Percentiles rank a stretch among this genome's conserved stretches.
phyloP scores from a whole-genome alignment of 2,888 invertebrate genomes.

The Petrophora chlorosata region DNA sequence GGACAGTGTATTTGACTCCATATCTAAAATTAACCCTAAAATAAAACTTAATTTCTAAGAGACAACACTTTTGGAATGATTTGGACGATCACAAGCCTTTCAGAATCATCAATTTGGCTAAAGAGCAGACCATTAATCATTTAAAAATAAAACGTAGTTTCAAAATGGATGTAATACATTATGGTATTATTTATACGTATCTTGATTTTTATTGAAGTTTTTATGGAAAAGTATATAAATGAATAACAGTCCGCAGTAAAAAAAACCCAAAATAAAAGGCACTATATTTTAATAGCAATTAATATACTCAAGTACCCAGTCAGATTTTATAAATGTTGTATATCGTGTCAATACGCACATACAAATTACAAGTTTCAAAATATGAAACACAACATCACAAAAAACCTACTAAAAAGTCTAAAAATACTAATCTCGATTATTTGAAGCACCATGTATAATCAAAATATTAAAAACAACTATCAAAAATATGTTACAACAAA shows the following conservation, averaged over 20 bases:
- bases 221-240: neutral
- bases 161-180: neutral
- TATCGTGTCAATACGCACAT: constrained; percentile 8
- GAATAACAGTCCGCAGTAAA: constrained; percentile 3
- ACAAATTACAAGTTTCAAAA: neutral
- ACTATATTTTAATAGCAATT: constrained; percentile 1
- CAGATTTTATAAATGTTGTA: neutral
- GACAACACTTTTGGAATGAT: constrained; percentile 73
- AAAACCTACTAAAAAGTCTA: constrained; percentile 25
- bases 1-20: constrained; percentile 7
- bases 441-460: constrained; percentile 44
- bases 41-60: constrained; percentile 45
- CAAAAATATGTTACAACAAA: constrained; percentile 33
- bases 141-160: neutral
- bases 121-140: neutral
- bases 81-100: constrained; percentile 75
- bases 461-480: constrained; percentile 31
- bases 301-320: neutral
- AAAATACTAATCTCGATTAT: constrained; percentile 46
- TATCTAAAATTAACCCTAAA: constrained; percentile 10
- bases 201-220: too few species aligned
- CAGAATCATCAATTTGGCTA: constrained; percentile 13
- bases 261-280: constrained; percentile 7
- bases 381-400: constrained; percentile 5
- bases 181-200: too few species aligned